Evolutionary conservation across 2,797 vertebrate species (phyloP).

Genomic region (Heteromormyrus szaboi): DNA sequence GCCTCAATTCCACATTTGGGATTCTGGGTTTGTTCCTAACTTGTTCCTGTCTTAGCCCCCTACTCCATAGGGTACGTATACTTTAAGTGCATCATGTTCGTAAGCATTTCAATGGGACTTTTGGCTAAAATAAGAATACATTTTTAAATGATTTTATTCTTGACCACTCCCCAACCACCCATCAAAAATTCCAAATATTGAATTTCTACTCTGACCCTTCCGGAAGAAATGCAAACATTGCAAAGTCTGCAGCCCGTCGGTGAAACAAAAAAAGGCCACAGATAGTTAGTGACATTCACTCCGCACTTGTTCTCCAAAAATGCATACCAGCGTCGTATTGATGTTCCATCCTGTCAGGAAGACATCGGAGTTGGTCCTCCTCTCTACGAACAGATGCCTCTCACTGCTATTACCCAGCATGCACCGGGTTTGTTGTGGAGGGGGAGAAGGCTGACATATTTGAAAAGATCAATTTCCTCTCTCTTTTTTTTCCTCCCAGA

Average conservation of each 20-base stretch:
- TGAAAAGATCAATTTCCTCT: constrained; percentile 6
- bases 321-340: neutral
- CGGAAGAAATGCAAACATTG: neutral
- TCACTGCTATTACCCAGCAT: neutral
- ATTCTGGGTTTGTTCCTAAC: neutral
- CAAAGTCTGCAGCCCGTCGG: neutral
- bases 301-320: neutral
- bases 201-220: neutral
- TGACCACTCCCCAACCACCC: neutral
- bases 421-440: neutral
- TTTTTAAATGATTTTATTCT: neutral
- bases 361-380: neutral
- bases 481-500: neutral
- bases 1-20: neutral
- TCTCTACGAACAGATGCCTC: neutral
- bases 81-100: neutral
- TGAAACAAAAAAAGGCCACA: neutral
- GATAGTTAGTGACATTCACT: neutral
- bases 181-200: neutral
- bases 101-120: neutral
- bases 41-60: neutral
- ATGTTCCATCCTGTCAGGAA: neutral
- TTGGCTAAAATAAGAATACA: neutral
- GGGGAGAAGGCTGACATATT: neutral
- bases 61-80: neutral